Conservation (phyloP, 2,888 invertebrate genomes). For the Hoplodrina blanda region DNA sequence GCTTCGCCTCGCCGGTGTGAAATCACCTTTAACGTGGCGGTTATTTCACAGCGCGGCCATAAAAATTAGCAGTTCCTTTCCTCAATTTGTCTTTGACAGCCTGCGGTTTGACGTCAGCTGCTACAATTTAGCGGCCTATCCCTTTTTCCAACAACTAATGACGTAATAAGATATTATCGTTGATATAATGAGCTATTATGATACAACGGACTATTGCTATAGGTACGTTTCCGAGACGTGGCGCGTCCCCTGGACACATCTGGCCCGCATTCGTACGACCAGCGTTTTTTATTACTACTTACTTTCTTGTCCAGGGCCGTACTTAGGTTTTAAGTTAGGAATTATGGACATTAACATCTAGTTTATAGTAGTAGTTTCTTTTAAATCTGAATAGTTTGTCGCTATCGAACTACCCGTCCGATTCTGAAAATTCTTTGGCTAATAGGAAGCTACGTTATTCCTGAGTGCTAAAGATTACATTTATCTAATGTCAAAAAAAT, state of each 20-base stretch:
- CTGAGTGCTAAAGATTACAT: too few species aligned
- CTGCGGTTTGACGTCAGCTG: constrained; percentile 62
- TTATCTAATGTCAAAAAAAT: too few species aligned
- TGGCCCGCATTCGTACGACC: constrained; percentile 61
- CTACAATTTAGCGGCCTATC: constrained; percentile 55
- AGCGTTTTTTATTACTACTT: constrained; percentile 26
- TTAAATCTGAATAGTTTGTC: too few species aligned
- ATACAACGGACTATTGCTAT: constrained; percentile 50
- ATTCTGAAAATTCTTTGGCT: too few species aligned
- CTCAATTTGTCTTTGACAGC: constrained; percentile 27
- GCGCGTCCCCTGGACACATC: constrained; percentile 50
- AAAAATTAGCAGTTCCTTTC: constrained; percentile 44
- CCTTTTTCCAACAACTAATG: constrained; percentile 50
- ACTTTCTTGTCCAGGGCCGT: constrained; percentile 55
- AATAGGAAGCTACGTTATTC: too few species aligned
- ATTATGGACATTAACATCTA: not conserved
- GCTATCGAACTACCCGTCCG: too few species aligned
- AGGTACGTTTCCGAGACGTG: constrained; percentile 29
- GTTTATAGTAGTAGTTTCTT: too few species aligned
- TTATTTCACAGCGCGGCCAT: constrained; percentile 7
- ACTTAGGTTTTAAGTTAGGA: constrained; percentile 8
- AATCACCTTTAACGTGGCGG: not conserved
- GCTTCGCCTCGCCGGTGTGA: too few species aligned
- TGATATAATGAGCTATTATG: constrained; percentile 56
- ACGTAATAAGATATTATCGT: constrained; percentile 62